phyloP scores from a whole-genome alignment of 2,888 invertebrate species.

The Hemicrepidius hirtus region DNA sequence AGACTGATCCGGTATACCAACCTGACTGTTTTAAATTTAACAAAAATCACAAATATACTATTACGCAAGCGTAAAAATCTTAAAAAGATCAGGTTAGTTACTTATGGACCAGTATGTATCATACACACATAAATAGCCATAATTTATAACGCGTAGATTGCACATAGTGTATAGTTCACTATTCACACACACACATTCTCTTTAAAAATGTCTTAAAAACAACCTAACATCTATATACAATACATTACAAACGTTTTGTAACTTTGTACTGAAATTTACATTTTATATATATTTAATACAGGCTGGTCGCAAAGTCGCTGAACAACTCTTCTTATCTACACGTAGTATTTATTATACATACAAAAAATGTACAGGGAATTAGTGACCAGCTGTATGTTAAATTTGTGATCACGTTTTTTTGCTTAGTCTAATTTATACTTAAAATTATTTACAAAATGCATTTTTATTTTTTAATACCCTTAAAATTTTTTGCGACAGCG shows the following conservation, averaged over 20 bases:
- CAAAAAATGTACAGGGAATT: conserved; percentile 61
- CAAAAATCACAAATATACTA: conserved; percentile 47
- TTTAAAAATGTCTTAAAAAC: conserved; percentile 68
- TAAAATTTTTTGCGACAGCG: conserved; percentile 35
- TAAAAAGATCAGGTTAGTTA: conserved; percentile 39
- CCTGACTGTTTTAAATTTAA: conserved; percentile 30
- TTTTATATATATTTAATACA: conserved; percentile 56
- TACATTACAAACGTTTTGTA: conserved; percentile 68
- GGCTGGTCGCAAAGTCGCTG: conserved; percentile 64
- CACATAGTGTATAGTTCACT: conserved; percentile 60
- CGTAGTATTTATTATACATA: conserved; percentile 31
- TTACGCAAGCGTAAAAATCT: conserved; percentile 51
- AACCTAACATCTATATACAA: conserved; percentile 70
- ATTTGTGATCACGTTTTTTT: conserved; percentile 61
- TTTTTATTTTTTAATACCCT: conserved; percentile 48
- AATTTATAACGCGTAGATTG: conserved; percentile 57
- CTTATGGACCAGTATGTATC: conserved; percentile 50
- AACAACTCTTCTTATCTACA: conserved; percentile 53
- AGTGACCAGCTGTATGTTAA: conserved; percentile 58
- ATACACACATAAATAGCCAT: conserved; percentile 56
- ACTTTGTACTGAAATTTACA: conserved; percentile 71
- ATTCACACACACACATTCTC: conserved; percentile 67
- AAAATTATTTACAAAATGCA: conserved; percentile 51
- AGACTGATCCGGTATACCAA: conserved; percentile 41
- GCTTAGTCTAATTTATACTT: conserved; percentile 55